Percentiles rank a stretch among this genome's conserved stretches.
phyloP scores from a whole-genome alignment of 2,888 invertebrate genomes.

The Morinoia aosen region DNA sequence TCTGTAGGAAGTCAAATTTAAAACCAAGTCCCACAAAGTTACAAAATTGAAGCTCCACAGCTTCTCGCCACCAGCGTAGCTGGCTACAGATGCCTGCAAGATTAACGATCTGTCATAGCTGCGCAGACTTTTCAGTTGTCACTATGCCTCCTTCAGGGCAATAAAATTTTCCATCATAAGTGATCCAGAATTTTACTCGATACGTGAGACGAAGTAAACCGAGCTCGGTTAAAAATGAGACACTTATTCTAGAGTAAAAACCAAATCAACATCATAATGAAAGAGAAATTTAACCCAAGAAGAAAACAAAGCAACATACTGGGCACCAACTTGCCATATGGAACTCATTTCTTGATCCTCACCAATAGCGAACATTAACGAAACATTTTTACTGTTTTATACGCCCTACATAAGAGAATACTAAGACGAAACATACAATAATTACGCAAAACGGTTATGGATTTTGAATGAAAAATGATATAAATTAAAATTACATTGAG shows the following conservation, averaged over 20 bases:
- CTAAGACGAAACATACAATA: background rate
- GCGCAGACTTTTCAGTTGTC: background rate
- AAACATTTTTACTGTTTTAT: background rate
- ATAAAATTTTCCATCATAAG: background rate
- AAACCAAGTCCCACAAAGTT: background rate
- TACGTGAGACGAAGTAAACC: background rate
- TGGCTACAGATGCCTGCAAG: background rate
- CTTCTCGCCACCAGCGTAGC: background rate
- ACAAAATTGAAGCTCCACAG: background rate
- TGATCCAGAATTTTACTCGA: too few species aligned
- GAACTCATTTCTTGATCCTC: too few species aligned
- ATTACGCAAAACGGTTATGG: background rate
- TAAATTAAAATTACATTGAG: background rate
- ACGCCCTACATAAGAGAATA: background rate
- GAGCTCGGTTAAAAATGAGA: background rate
- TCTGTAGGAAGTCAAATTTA: background rate
- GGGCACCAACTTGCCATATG: background rate
- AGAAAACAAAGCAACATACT: background rate
- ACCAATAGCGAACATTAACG: background rate
- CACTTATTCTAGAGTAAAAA: background rate
- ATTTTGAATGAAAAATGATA: too few species aligned
- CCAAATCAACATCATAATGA: background rate
- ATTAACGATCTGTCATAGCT: background rate
- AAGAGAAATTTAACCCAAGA: background rate
- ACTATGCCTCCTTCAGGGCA: background rate